These are phyloP conservation scores for Bergia puertoricense DNA, from an alignment of 92 coral and sea anemone species.

Conservation along the genomic window DNA sequence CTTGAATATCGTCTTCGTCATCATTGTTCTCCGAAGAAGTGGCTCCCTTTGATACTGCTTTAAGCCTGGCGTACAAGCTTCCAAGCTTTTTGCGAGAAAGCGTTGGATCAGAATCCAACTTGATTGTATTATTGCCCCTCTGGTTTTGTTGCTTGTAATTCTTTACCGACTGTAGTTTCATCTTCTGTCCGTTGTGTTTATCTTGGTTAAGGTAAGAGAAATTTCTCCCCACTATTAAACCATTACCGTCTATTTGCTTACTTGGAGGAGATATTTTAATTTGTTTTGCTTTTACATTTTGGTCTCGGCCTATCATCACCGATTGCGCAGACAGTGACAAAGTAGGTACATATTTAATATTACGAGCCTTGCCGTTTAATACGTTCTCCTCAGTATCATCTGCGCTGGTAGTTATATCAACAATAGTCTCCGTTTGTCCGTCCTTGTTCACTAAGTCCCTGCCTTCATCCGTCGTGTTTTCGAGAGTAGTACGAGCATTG, in stretches of 20 bases:
- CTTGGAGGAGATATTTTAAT: not conserved
- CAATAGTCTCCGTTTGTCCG: conserved; percentile 22
- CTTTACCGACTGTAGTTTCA: not conserved
- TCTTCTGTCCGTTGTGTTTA: not conserved
- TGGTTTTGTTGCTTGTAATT: not conserved
- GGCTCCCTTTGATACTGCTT: not conserved
- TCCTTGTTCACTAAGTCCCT: conserved; percentile 1
- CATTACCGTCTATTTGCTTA: not conserved
- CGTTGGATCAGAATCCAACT: not conserved
- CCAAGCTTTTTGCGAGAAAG: not conserved
- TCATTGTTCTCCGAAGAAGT: not conserved
- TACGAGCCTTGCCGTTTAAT: conserved; percentile 2
- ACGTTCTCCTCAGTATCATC: conserved; percentile 19
- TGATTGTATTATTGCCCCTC: not conserved
- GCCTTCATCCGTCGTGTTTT: not conserved
- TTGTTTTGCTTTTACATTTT: not conserved
- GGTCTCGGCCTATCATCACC: not conserved
- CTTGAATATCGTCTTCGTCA: conserved; percentile 24
- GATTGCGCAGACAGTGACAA: not conserved
- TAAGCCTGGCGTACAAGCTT: conserved; percentile 7
- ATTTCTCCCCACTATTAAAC: not conserved
- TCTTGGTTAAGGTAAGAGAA: not conserved
- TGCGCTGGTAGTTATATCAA: not conserved
- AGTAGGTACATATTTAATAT: not conserved
- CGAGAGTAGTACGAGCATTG: not conserved